phyloP scores from a whole-genome alignment of 2,888 invertebrate genomes.

The Caenorhabditis japonica region DNA sequence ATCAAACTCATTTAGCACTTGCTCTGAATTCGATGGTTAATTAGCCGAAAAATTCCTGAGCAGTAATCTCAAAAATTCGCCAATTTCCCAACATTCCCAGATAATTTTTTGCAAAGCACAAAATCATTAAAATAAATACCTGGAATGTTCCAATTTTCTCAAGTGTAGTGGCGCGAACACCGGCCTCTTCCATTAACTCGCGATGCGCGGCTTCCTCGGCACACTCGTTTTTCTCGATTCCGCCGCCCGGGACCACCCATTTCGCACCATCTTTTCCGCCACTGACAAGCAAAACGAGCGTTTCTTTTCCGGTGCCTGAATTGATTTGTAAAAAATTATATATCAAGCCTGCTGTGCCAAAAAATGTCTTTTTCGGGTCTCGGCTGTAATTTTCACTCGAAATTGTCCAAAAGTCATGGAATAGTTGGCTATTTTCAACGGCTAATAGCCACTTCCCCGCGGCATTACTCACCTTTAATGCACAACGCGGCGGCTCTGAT shows the following conservation, averaged over 20 bases:
- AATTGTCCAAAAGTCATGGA: too few species aligned
- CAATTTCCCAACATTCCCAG: neutral
- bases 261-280: conserved; percentile 66
- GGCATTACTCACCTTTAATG: conserved; percentile 50
- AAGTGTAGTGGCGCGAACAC: conserved; percentile 90
- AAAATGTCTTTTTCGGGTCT: too few species aligned
- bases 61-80: neutral
- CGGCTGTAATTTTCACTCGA: too few species aligned
- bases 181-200: conserved; percentile 95
- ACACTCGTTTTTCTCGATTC: conserved; percentile 91
- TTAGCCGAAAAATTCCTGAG: too few species aligned
- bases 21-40: too few species aligned
- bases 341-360: too few species aligned
- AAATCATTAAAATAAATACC: conserved; percentile 80
- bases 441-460: too few species aligned
- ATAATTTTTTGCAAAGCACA: too few species aligned
- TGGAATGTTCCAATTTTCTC: conserved; percentile 93
- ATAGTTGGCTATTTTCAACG: too few species aligned
- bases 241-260: conserved; percentile 96
- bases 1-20: too few species aligned
- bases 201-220: conserved; percentile 91
- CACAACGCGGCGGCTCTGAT: conserved; percentile 70
- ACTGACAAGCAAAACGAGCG: conserved; percentile 67
- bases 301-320: conserved; percentile 57
- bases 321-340: too few species aligned